Conservation (phyloP, 2,888 invertebrate genomes). For the Pyrochroa serraticornis region DNA sequence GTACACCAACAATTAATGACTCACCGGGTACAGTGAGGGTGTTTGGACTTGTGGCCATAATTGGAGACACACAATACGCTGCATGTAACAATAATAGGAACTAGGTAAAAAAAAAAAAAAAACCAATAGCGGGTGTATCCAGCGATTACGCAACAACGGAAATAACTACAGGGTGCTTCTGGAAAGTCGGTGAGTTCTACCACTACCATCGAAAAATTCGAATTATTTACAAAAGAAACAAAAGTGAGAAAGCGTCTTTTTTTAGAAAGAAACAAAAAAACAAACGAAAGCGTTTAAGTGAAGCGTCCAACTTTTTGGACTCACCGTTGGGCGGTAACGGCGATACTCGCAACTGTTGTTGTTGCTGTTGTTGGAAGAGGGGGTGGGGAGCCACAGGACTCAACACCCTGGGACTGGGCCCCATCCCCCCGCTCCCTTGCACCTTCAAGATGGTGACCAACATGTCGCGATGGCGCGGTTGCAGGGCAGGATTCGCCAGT, state of each 20-base stretch:
- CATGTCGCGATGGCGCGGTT: conserved; percentile 75
- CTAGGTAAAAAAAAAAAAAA: too few relatives aligned
- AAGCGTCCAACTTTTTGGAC: conserved; percentile 30
- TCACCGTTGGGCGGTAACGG: conserved; percentile 69
- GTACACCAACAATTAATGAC: conserved; percentile 37
- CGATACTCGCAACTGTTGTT: conserved; percentile 64
- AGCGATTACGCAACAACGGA: too few relatives aligned
- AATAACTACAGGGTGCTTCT: conserved; percentile 5
- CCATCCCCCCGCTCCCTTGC: conserved; percentile 50
- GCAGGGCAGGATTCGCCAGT: conserved; percentile 74
- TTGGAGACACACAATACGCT: conserved; percentile 76
- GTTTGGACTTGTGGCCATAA: conserved; percentile 71
- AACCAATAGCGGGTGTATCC: too few relatives aligned
- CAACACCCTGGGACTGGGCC: conserved; percentile 51
- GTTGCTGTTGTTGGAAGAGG: conserved; percentile 58
- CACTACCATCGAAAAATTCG: conserved; percentile 7
- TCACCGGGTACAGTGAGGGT: conserved; percentile 72
- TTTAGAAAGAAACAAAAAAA: conserved; percentile 18
- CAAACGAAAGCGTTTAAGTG: conserved; percentile 11
- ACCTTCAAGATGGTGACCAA: conserved; percentile 70
- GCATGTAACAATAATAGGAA: conserved; percentile 61
- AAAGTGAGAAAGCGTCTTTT: conserved; percentile 3
- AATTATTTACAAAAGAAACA: conserved; percentile 13
- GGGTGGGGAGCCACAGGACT: conserved; percentile 55
- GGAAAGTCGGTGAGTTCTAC: background rate